These are phyloP conservation scores for Leucopsar rothschildi DNA, from an alignment of 2,113 vertebrate species.

Conservation along the genomic window DNA sequence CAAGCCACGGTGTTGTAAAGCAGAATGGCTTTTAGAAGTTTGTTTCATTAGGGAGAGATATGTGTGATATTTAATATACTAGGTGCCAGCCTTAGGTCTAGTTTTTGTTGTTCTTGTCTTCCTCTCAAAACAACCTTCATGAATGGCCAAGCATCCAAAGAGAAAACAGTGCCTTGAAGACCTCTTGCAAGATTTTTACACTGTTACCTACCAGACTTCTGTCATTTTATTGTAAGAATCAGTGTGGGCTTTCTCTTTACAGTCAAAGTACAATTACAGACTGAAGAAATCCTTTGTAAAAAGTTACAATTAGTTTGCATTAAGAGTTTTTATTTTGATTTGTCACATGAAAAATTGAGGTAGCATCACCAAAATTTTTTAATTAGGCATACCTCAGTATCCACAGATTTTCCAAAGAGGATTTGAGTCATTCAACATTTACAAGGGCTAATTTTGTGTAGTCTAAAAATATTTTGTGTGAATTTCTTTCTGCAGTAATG, in stretches of 20 bases:
- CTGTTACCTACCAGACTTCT: neutral
- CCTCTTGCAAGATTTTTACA: neutral
- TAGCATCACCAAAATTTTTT: neutral
- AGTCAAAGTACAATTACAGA: neutral
- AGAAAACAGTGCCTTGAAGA: neutral
- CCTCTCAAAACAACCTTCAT: neutral
- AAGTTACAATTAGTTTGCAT: neutral
- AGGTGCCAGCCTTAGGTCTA: neutral
- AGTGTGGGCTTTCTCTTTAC: neutral
- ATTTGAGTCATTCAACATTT: neutral
- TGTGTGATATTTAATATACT: constrained; percentile 34
- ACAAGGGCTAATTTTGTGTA: neutral
- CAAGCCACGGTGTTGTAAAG: constrained; percentile 25
- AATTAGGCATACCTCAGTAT: neutral
- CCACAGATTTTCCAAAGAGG: neutral
- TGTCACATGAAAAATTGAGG: neutral
- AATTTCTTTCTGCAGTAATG: neutral
- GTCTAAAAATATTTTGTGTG: neutral
- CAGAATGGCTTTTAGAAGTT: constrained; percentile 42
- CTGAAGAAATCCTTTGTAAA: neutral
- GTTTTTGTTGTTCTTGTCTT: neutral
- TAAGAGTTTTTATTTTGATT: neutral
- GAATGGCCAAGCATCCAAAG: neutral
- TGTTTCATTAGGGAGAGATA: constrained; percentile 44
- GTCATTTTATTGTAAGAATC: neutral